Conservation (phyloP, 2,888 invertebrate species). For the Dioctria linearis region DNA sequence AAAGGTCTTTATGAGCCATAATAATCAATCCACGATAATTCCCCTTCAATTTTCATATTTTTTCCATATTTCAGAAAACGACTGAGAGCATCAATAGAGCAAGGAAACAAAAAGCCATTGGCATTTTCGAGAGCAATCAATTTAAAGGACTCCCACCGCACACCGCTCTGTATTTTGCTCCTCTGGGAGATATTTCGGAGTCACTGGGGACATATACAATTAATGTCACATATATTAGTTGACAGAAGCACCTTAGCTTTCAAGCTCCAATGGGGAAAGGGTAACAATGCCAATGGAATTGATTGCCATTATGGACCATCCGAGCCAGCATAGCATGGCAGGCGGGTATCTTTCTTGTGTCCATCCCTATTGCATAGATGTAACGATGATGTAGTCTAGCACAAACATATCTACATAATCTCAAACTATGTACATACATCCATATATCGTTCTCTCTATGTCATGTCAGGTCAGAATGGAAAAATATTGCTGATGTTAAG, state of each 20-base stretch:
- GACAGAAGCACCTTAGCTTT: constrained; percentile 29
- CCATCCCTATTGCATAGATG: not conserved
- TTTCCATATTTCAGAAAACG: constrained; percentile 5
- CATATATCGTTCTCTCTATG: constrained; percentile 22
- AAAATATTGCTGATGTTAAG: constrained; percentile 34
- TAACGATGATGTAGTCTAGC: no score
- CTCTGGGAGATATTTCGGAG: not conserved
- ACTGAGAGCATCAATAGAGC: constrained; percentile 11
- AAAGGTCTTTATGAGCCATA: not conserved
- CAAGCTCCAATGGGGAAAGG: not conserved
- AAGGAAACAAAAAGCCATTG: constrained; percentile 25
- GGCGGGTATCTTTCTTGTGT: not conserved
- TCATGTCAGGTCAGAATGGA: not conserved
- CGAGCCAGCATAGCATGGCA: not conserved
- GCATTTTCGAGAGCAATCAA: constrained; percentile 28
- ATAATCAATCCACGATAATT: constrained; percentile 6
- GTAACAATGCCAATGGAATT: constrained; percentile 27
- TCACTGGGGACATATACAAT: constrained; percentile 35
- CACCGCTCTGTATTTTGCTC: constrained; percentile 4
- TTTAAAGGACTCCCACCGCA: constrained; percentile 29
- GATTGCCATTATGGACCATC: constrained; percentile 2
- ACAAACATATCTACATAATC: no score
- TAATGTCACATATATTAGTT: constrained; percentile 39
- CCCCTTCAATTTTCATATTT: constrained; percentile 23
- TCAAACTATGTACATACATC: no score